Evolutionary conservation across 2,797 vertebrate species (phyloP).

Genomic region (Takifugu ocellatus): DNA sequence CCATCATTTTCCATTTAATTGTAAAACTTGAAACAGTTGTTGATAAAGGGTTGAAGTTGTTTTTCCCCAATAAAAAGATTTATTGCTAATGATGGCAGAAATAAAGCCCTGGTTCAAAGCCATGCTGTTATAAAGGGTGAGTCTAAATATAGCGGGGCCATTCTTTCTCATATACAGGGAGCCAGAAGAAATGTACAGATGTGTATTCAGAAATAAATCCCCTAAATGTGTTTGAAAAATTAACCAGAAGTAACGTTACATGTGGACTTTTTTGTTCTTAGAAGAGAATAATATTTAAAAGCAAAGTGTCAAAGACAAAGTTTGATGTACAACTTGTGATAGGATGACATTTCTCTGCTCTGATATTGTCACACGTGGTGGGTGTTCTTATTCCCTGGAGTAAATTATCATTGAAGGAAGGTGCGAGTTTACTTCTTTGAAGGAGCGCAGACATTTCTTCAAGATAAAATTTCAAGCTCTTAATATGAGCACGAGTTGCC

Average conservation of each 20-base stretch:
- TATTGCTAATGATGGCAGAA: no score
- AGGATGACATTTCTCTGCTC: not conserved
- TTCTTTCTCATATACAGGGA: slow-evolving; percentile 34
- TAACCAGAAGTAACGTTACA: not conserved
- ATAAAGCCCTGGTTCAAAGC: no score
- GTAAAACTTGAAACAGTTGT: no score
- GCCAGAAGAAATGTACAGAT: slow-evolving; percentile 29
- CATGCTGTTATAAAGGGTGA: no score
- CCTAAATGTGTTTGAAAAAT: not conserved
- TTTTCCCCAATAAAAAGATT: no score
- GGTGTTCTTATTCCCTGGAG: slow-evolving; percentile 20
- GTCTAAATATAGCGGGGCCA: slow-evolving; percentile 9
- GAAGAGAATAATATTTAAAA: not conserved
- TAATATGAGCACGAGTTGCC: slow-evolving; percentile 35
- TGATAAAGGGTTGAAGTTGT: no score
- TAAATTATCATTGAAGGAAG: slow-evolving; percentile 36
- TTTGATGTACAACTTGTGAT: not conserved
- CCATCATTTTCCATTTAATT: no score
- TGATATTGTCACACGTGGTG: slow-evolving; percentile 23
- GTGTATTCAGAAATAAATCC: not conserved
- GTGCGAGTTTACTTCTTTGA: slow-evolving; percentile 48
- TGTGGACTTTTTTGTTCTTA: not conserved
- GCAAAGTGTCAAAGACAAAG: not conserved
- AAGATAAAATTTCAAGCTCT: slow-evolving; percentile 51
- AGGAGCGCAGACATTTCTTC: slow-evolving; percentile 40